Evolutionary conservation across 2,797 vertebrate genomes (phyloP), one percentile per base, ranked within the genome.

Genomic region (Eulemur albifrons): DNA sequence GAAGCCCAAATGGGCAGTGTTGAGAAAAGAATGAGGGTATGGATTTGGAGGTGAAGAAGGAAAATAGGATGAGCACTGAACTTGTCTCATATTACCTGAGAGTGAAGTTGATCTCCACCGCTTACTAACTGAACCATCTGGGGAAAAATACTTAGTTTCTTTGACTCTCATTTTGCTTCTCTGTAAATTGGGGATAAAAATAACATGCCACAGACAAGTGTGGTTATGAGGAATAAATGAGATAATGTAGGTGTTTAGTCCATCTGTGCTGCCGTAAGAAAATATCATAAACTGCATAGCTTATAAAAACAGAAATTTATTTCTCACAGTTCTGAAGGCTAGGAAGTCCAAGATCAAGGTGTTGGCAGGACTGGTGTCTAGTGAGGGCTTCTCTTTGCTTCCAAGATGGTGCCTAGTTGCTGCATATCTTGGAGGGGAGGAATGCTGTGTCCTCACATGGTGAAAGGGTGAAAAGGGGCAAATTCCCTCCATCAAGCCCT

Each of bases 131-230:
- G 92, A 92, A 45, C 0, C 21, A 15, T 63, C 5, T 80, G 27
- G 30, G 18, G 23, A 83, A 72, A 79, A 43, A 32, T 30, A 63
- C 15, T 73, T 86, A 54, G 79, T 63, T 79, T 94, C 13, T 79
- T 80, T 93, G 57, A 82, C 54, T 83, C 69, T 94, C 38, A 90
- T 65, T 79, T 96, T 77, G 27, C 25, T 94, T 86, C 38, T 83
- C 40, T 69, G 2, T 86, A 52, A 77, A 93, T 13, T 90, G 85
- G 48, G 63, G 52, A 40, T 75, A 65, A 87, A 95, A 72, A 38
- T 61, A 38, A 79, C 79, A 77, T 35, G 59, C 4, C 5, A 32
- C 52, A 67, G 11, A 5, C 25, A 20, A 67, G 4, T 7, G 25
- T 79, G 69, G 27, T 93, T 67, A 57, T 13, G 11, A 87, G 59